Evolutionary conservation across 2,797 vertebrate genomes (phyloP).

Genomic region (Mionectes olivaceus): DNA sequence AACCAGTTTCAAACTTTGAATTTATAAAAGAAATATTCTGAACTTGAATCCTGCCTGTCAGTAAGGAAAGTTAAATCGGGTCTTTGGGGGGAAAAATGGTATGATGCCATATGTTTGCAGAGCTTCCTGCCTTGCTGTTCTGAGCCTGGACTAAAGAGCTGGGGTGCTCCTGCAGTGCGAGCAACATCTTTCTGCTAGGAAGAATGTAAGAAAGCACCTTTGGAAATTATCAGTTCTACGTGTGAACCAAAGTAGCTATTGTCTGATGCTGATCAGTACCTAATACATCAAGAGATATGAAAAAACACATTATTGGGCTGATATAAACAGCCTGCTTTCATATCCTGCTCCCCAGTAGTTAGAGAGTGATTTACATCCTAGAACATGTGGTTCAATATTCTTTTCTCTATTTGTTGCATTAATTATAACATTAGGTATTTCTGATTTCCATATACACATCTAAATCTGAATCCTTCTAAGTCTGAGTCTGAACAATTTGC

Average conservation of each 20-base stretch:
- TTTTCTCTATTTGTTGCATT: neutral
- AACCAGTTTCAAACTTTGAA: neutral
- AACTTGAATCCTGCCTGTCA: neutral
- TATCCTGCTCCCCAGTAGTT: neutral
- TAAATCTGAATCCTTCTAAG: slow-evolving; percentile 5
- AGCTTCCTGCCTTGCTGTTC: neutral
- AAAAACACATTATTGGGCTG: neutral
- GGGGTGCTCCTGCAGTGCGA: neutral
- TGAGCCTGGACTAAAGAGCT: neutral
- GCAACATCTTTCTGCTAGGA: neutral
- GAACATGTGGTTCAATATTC: neutral
- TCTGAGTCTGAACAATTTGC: neutral
- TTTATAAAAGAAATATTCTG: neutral
- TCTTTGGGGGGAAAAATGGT: neutral
- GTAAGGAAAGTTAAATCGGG: neutral
- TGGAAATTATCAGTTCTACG: neutral
- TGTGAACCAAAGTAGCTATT: neutral
- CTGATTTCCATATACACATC: slow-evolving; percentile 23
- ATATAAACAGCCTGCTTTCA: neutral
- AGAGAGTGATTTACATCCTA: neutral
- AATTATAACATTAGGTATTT: slow-evolving; percentile 5
- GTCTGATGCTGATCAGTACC: neutral
- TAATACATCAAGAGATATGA: neutral
- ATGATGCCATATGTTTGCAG: neutral
- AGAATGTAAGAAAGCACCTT: neutral